These are phyloP conservation scores for Nymphalis io DNA, from an alignment of 1,140 invertebrate species.

Conservation along the genomic window DNA sequence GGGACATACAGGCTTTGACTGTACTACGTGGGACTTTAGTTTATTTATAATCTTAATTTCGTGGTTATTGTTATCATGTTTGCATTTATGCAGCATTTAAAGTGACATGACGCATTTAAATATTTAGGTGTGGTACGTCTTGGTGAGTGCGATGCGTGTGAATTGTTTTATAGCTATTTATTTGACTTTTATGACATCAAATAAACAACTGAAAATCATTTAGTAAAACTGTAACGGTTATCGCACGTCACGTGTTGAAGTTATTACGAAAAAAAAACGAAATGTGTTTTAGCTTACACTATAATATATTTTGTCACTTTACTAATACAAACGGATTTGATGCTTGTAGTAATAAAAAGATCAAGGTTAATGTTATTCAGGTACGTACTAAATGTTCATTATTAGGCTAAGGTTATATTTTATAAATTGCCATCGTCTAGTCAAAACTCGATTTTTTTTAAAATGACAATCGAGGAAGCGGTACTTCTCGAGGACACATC, in stretches of 20 bases:
- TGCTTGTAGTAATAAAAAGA: background rate
- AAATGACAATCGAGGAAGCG: too few species aligned
- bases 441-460: too few species aligned
- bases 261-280: background rate
- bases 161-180: constrained; percentile 8
- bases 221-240: background rate
- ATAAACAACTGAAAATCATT: background rate
- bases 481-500: too few species aligned
- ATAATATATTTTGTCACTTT: background rate
- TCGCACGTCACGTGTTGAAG: background rate
- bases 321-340: background rate
- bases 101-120: background rate
- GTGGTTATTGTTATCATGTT: background rate
- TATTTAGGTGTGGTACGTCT: background rate
- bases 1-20: too few species aligned
- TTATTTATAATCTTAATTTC: background rate
- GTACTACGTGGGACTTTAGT: too few species aligned
- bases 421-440: too few species aligned
- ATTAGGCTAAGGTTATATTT: too few species aligned
- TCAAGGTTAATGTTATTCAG: too few species aligned
- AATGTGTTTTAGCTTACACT: background rate
- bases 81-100: background rate
- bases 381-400: too few species aligned
- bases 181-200: background rate
- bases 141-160: background rate